Percentiles rank a stretch among this genome's conserved stretches.
These are phyloP conservation scores for Sebastes melanostomus DNA, from an alignment of 2,797 vertebrate species.

Conservation along the genomic window DNA sequence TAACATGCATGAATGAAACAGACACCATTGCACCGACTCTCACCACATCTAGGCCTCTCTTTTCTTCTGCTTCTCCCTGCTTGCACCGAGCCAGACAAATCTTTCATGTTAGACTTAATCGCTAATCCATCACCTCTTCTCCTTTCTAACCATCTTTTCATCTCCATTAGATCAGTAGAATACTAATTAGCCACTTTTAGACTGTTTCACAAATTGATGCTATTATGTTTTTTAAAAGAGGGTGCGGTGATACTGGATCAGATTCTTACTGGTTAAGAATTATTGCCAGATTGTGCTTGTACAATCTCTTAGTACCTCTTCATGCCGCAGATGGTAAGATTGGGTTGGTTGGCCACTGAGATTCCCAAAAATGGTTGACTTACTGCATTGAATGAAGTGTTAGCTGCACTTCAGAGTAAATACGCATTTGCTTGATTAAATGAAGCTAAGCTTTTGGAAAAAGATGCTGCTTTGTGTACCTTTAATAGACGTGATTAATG, in stretches of 20 bases:
- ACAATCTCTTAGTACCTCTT: not conserved
- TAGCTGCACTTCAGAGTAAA: conserved; percentile 17
- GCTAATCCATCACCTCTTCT: conserved; percentile 21
- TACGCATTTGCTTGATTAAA: not conserved
- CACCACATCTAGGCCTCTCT: conserved; percentile 21
- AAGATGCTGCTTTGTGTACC: not conserved
- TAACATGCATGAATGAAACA: conserved; percentile 60
- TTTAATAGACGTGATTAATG: not conserved
- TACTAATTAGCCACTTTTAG: not conserved
- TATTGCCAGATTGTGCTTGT: not conserved
- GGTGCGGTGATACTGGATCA: conserved; percentile 2
- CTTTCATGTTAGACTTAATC: conserved; percentile 6
- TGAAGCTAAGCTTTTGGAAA: not conserved
- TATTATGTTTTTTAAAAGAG: conserved; percentile 1
- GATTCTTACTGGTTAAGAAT: not conserved
- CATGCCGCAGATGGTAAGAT: conserved; percentile 23
- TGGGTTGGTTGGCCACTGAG: conserved; percentile 1
- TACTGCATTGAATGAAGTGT: not conserved
- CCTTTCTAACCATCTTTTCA: conserved; percentile 14
- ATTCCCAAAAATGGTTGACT: not conserved
- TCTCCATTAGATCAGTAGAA: conserved; percentile 17
- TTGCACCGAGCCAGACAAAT: conserved; percentile 23
- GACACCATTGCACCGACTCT: not conserved
- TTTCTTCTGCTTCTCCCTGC: conserved; percentile 44
- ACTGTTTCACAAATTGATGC: not conserved